A percentile compares a stretch with the other conserved stretches of the same genome.
These are phyloP conservation scores for Platycheirus albimanus DNA, from an alignment of 2,888 invertebrate species.

Conservation along the genomic window DNA sequence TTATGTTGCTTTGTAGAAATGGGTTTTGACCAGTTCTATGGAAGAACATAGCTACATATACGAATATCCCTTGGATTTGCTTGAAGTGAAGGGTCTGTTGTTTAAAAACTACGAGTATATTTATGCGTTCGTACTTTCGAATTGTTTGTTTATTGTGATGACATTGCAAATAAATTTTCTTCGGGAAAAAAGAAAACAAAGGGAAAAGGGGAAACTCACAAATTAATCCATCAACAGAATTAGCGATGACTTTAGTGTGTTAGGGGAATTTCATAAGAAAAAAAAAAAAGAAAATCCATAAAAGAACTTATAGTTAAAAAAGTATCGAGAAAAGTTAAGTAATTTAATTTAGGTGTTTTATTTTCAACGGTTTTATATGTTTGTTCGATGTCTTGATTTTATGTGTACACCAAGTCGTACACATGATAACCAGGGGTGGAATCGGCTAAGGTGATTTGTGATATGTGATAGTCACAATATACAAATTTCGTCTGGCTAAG, in stretches of 20 bases:
- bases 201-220: not conserved
- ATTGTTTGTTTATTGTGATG: conserved; percentile 47
- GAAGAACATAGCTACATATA: too few species aligned
- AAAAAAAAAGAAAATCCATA: too few species aligned
- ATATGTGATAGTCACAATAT: too few species aligned
- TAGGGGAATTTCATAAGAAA: conserved; percentile 11
- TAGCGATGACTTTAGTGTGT: not conserved
- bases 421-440: too few species aligned
- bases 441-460: too few species aligned
- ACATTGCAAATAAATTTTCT: conserved; percentile 38
- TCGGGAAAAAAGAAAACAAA: not conserved
- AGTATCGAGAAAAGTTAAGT: too few species aligned
- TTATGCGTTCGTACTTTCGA: conserved; percentile 31
- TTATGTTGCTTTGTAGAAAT: conserved; percentile 1
- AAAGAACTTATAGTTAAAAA: not conserved
- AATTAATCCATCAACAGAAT: conserved; percentile 53
- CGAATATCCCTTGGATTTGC: not conserved
- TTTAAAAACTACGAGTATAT: conserved; percentile 4
- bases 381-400: too few species aligned
- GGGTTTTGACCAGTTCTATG: too few species aligned
- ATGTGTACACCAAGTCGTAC: too few species aligned
- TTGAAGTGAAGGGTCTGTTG: conserved; percentile 10
- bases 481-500: too few species aligned
- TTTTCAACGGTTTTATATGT: too few species aligned
- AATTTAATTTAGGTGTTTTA: too few species aligned